Base-by-base conservation (phyloP, 2,888 invertebrate species). In the Netelia fuscicornis region DNA sequence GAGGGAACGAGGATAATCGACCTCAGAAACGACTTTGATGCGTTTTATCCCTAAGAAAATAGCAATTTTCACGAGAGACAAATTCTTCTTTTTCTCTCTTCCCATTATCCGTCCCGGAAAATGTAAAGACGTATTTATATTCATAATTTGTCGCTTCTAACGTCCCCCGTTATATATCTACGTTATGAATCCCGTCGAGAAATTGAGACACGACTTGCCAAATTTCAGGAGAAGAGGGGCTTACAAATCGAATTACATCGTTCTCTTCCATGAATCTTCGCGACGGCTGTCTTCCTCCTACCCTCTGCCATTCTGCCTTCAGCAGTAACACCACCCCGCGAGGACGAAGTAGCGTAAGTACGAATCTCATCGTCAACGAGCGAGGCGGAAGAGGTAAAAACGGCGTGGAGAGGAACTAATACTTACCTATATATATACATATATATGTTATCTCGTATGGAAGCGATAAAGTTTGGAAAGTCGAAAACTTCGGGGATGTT, bases 161-260 rank as follows among this genome's bases (percentile, higher is more conserved):
- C 52, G 3, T 58, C 65, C 20, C 58, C 30, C 25, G 10, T 10
- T 25, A 5, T 42, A 17, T 52, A 3, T 58, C 67, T 10, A 44
- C n/a, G 11, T 48, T 2, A 9, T 37, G 30, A 3, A 71, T 70
- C 25, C 42, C 11, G 20, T 82, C 82, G 76, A 62, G 81, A 81
- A 87, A 88, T 87, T 84, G 86, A 87, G 85, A 86, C 88, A 88
- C 82, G 83, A 81, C 86, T 85, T 86, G 81, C 85, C 86, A 89
- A 91, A 90, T 90, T 90, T 88, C 87, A 81, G 87, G 86, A 86
- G 52, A 30, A 30, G 30, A 37, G 64, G 88, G 81, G 85, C 83
- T 86, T 87, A 87, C 89, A 87, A 90, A 90, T 90, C 90, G 90
- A 90, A 89, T 88, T 88, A 90, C 86, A 84, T 62, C 64, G 48